Conservation (phyloP, 2,888 invertebrate species). For the Agrotis ipsilon region DNA sequence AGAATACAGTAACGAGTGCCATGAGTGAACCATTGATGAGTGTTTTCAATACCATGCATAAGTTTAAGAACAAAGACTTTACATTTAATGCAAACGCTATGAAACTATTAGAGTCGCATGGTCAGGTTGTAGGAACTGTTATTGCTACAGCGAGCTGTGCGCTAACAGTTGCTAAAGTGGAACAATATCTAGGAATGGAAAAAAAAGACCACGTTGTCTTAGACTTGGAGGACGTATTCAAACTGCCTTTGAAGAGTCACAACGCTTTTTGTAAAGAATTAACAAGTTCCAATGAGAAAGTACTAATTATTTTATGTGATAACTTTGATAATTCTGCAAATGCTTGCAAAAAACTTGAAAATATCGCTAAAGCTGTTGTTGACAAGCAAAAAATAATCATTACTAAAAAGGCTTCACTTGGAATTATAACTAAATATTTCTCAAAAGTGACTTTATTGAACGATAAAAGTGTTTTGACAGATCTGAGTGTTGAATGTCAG, state of each 20-base stretch:
- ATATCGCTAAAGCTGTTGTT: conserved; percentile 8
- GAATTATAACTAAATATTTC: conserved; percentile 20
- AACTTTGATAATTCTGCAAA: background rate
- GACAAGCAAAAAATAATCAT: conserved; percentile 11
- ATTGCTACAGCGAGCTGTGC: conserved; percentile 11
- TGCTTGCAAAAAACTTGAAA: background rate
- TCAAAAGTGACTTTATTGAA: background rate
- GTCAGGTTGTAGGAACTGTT: background rate
- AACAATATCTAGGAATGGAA: conserved; percentile 12
- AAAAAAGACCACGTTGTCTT: conserved; percentile 8
- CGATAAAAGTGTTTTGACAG: conserved; percentile 25
- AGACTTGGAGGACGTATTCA: conserved; percentile 24
- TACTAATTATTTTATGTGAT: conserved; percentile 10
- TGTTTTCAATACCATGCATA: conserved; percentile 16
- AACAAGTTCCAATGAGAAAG: background rate
- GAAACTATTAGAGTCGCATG: background rate
- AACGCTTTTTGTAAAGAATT: conserved; percentile 13
- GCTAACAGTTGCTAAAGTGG: conserved; percentile 20
- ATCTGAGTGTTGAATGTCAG: conserved; percentile 38
- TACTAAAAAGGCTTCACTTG: background rate
- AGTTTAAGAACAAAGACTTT: background rate
- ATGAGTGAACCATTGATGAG: conserved; percentile 21
- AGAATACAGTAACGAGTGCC: conserved; percentile 19
- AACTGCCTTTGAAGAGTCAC: conserved; percentile 11
- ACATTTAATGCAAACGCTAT: conserved; percentile 14